Evolutionary conservation across 53 echinoderm and acorn worm genomes (phyloP).

Genomic region (Actinopyga echinites): DNA sequence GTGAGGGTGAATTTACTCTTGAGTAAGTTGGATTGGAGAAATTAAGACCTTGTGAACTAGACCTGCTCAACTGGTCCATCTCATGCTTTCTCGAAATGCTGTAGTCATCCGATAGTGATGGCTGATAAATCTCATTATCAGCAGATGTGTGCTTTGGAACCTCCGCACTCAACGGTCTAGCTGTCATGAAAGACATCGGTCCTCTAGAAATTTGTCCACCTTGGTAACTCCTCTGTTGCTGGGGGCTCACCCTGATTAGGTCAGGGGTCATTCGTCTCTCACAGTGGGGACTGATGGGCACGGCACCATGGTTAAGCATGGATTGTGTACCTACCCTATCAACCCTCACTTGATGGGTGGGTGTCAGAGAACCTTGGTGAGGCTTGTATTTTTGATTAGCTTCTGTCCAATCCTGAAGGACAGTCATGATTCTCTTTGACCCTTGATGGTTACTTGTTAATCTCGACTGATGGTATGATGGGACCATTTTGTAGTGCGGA

Average conservation of each 20-base stretch:
- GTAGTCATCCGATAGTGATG: background rate
- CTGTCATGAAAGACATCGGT: too few species aligned
- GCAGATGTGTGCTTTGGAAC: background rate
- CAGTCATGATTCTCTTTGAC: background rate
- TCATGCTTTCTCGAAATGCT: background rate
- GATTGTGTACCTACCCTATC: background rate
- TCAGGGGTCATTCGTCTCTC: constrained; percentile 17
- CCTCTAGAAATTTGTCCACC: background rate
- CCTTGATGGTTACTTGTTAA: background rate
- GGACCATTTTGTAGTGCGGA: background rate
- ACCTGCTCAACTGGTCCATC: background rate
- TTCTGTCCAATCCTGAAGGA: constrained; percentile 2
- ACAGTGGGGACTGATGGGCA: background rate
- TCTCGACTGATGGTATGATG: background rate
- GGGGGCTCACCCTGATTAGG: constrained; percentile 2
- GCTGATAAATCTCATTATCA: background rate
- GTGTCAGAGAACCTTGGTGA: background rate
- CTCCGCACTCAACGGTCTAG: too few species aligned
- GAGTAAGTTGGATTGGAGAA: constrained; percentile 2
- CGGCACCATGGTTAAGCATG: background rate
- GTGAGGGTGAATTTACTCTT: too few species aligned
- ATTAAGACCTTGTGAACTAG: background rate
- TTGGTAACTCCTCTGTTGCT: background rate
- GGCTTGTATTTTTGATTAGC: background rate
- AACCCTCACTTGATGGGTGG: too few species aligned